A percentile compares a stretch with the other conserved stretches of the same genome.
Evolutionary conservation across 2,888 invertebrate species (phyloP).

Genomic region (Gryllus longicercus): DNA sequence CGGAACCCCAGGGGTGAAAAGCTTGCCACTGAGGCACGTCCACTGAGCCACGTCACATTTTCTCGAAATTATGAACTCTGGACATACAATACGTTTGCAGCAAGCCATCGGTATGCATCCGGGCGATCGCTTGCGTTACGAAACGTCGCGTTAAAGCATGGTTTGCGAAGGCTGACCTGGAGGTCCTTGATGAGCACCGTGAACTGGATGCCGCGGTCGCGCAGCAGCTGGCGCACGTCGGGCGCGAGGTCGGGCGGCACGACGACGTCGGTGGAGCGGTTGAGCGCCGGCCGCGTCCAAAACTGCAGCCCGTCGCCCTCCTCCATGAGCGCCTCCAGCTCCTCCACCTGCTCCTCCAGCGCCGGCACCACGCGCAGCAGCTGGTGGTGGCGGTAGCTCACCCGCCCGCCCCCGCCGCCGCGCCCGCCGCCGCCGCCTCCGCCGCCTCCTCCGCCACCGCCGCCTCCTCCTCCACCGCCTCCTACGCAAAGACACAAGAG

Average conservation of each 20-base stretch:
- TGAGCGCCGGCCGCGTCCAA: constrained; percentile 56
- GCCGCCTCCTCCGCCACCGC: constrained; percentile 3
- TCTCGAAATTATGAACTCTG: too few species aligned
- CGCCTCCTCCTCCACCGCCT: background rate
- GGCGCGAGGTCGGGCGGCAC: constrained; percentile 64
- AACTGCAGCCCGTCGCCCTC: constrained; percentile 55
- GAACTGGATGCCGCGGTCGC: constrained; percentile 60
- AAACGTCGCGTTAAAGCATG: background rate
- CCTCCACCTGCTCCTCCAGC: constrained; percentile 48
- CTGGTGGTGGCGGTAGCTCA: constrained; percentile 38
- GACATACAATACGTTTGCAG: too few species aligned
- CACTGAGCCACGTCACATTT: too few species aligned
- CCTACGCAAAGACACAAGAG: too few species aligned
- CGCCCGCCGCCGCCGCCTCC: background rate
- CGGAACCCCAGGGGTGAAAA: too few species aligned
- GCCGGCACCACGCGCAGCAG: constrained; percentile 48
- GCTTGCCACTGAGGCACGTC: too few species aligned
- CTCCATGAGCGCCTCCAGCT: constrained; percentile 49
- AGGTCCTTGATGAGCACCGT: constrained; percentile 68
- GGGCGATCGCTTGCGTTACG: background rate
- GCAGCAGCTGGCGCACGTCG: constrained; percentile 59
- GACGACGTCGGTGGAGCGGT: constrained; percentile 64
- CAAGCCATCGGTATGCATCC: too few species aligned
- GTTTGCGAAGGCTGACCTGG: constrained; percentile 51
- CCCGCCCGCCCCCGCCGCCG: constrained; percentile 45